Evolutionary conservation across 2,113 vertebrate species (phyloP), one percentile per base, ranked within the genome.

Genomic region (Pangasianodon gigas): DNA sequence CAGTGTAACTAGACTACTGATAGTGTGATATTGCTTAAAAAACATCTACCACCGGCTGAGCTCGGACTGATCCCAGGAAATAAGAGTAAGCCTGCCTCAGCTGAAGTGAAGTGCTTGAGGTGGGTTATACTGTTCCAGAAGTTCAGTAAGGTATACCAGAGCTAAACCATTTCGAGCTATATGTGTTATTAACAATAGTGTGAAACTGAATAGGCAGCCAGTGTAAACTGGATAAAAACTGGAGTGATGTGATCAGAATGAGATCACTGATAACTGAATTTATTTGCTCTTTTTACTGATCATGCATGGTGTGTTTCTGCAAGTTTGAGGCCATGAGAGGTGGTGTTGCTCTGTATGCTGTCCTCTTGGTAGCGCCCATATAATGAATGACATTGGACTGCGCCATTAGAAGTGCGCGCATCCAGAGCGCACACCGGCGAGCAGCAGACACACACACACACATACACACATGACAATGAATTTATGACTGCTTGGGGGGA

Each of bases 281-380:
- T 1, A 9, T 74, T 19, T 37, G 14, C 16, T 79, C 0, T 48
- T 13, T 46, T 79, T 13, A 51, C 24, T 81, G 46, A 4, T 81
- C 26, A 51, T 82, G 80, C n/a, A 37, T 14, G 3, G 10, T 24
- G 44, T 29, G 29, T 21, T 81, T n/a, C 16, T 16, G 10, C 56
- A 60, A 41, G 29, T 44, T 21, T 56, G 32, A 74, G 51, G 37
- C 14, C 18, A 88, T 88, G 13, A 19, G 46, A 69, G 51, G 80
- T n/a, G 65, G 80, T 84, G 58, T 2, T 83, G 46, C 60, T 89
- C 24, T 44, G 16, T 26, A 24, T 69, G 46, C 29, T 29, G 10
- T 89, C 37, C 60, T 89, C 87, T 67, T 89, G 71, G 87, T 69
- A 44, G 80, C 80, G 87, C 65, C 87, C 80, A 74, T 44, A n/a